phyloP scores from a whole-genome alignment of 2,888 invertebrate genomes.

The Incurvaria masculella region DNA sequence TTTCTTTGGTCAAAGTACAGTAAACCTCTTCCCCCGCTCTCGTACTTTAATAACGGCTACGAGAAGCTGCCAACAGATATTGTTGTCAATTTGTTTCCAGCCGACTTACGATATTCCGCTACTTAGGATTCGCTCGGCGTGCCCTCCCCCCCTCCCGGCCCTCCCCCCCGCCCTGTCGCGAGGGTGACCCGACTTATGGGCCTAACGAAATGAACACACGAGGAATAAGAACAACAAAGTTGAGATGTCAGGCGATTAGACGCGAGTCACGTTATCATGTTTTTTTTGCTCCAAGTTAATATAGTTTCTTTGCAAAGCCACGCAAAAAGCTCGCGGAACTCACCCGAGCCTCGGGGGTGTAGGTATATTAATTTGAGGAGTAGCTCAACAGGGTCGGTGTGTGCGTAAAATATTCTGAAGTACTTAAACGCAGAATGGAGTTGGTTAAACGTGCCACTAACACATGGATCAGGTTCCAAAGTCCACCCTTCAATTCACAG shows the following conservation, averaged over 20 bases:
- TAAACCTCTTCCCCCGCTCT: not conserved
- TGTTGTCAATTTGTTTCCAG: conserved; percentile 48
- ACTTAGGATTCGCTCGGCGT: conserved; percentile 35
- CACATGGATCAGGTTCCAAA: no score
- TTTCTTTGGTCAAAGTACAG: no score
- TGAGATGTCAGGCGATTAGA: conserved; percentile 47
- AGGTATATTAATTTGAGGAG: no score
- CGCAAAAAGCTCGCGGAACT: not conserved
- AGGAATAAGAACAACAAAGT: conserved; percentile 50
- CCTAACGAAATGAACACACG: conserved; percentile 27
- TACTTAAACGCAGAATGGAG: no score
- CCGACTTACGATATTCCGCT: conserved; percentile 26
- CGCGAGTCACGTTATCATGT: conserved; percentile 36
- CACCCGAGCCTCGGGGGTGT: no score
- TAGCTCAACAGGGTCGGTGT: no score
- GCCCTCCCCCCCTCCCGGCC: conserved; percentile 19
- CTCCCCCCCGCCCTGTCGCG: conserved; percentile 29
- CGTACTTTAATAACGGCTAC: conserved; percentile 29
- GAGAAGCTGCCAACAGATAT: conserved; percentile 43
- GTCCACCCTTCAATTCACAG: no score
- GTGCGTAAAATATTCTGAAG: no score
- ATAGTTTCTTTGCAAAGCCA: conserved; percentile 25
- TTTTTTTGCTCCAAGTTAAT: conserved; percentile 28
- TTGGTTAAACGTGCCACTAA: no score
- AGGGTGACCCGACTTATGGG: conserved; percentile 28